These are phyloP conservation scores for Biston betularia DNA, from an alignment of 2,888 invertebrate species.

Conservation along the genomic window DNA sequence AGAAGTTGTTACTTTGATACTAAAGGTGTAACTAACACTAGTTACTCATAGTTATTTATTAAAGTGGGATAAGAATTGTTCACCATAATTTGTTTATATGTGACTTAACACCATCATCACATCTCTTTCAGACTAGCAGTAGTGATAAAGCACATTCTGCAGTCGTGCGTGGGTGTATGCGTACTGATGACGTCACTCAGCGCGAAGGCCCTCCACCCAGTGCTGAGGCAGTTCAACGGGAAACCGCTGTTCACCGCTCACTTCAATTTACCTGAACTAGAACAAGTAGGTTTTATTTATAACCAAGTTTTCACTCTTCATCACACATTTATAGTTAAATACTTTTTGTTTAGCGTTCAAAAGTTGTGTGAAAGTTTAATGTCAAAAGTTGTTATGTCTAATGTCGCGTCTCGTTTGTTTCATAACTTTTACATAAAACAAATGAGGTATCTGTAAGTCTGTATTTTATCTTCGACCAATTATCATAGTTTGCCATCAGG, in stretches of 20 bases:
- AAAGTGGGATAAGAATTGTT: neutral
- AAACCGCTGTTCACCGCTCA: slow-evolving; percentile 77
- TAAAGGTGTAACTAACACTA: no score
- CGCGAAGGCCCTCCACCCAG: slow-evolving; percentile 70
- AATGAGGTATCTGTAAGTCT: no score
- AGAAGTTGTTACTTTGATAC: neutral
- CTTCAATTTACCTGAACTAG: slow-evolving; percentile 70
- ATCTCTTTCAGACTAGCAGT: slow-evolving; percentile 64
- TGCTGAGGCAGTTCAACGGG: slow-evolving; percentile 70
- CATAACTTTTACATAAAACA: no score
- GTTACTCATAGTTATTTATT: neutral
- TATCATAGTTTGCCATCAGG: no score
- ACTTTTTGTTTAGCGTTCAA: no score
- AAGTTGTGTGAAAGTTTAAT: no score
- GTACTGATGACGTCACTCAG: slow-evolving; percentile 75
- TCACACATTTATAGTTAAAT: no score
- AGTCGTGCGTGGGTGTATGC: slow-evolving; percentile 71
- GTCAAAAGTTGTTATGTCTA: no score
- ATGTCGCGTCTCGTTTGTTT: no score
- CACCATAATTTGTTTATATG: neutral
- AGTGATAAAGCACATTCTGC: slow-evolving; percentile 70
- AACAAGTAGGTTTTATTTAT: slow-evolving; percentile 58
- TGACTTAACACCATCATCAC: neutral
- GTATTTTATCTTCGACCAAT: no score
- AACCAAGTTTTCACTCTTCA: neutral